These are phyloP conservation scores for Monochamus alternatus DNA, from an alignment of 2,888 invertebrate genomes.

Conservation along the genomic window DNA sequence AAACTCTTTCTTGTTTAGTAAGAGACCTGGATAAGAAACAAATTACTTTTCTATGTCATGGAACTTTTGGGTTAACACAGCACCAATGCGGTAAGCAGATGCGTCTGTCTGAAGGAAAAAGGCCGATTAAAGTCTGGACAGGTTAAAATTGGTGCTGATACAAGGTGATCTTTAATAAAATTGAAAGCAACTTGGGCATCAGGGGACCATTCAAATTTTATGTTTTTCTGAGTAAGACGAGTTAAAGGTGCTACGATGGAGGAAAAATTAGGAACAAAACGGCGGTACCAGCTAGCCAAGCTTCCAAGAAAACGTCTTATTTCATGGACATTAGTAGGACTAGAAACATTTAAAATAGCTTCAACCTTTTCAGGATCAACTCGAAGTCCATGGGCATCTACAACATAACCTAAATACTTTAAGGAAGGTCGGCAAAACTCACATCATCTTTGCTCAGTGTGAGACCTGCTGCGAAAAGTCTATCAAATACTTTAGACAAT, in stretches of 20 bases:
- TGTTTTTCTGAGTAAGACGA: slow-evolving; percentile 22
- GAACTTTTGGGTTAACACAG: slow-evolving; percentile 34
- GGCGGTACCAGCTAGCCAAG: slow-evolving; percentile 60
- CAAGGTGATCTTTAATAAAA: slow-evolving; percentile 44
- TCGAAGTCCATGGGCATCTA: not conserved
- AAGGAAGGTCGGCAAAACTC: too few relatives aligned
- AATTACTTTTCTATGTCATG: slow-evolving; percentile 25
- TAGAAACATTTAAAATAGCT: not conserved
- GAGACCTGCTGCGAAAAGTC: not conserved
- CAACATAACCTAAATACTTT: not conserved
- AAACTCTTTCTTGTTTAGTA: slow-evolving; percentile 24
- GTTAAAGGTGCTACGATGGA: slow-evolving; percentile 29
- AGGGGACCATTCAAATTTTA: slow-evolving; percentile 53
- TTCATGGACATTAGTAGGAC: not conserved
- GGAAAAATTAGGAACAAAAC: slow-evolving; percentile 47
- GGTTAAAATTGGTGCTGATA: slow-evolving; percentile 29
- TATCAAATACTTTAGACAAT: not conserved
- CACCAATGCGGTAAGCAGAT: slow-evolving; percentile 30
- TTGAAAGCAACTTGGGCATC: slow-evolving; percentile 50
- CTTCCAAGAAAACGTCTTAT: slow-evolving; percentile 56
- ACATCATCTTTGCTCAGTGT: not conserved
- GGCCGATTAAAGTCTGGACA: slow-evolving; percentile 22
- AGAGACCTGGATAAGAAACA: slow-evolving; percentile 13
- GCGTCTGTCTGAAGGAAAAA: slow-evolving; percentile 28
- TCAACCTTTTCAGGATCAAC: not conserved